These are phyloP conservation scores for Ondatra zibethicus DNA, from an alignment of 2,113 vertebrate species.

Conservation along the genomic window DNA sequence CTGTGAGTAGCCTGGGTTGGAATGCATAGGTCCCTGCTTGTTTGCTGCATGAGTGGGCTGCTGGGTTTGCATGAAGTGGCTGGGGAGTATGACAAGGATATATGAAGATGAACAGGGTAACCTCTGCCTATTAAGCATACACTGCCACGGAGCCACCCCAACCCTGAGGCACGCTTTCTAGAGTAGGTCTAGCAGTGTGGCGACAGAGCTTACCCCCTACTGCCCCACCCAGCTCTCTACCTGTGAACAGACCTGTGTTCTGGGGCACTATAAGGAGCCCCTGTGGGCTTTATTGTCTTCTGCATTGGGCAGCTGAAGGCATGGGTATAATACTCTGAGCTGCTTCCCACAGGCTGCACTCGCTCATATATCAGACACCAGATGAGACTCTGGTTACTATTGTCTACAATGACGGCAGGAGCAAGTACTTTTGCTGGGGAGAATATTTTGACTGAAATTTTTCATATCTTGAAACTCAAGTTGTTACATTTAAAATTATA, in stretches of 20 bases:
- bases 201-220: accelerated
- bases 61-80: neutral
- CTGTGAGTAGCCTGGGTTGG: neutral
- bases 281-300: neutral
- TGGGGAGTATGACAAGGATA: neutral
- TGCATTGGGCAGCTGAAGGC: accelerated
- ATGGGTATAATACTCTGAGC: accelerated
- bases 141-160: neutral
- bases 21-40: neutral
- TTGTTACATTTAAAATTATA: constrained; percentile 76
- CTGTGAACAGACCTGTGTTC: neutral
- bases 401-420: neutral
- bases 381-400: accelerated
- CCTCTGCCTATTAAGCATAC: neutral
- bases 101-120: neutral
- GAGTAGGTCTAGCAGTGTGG: no score
- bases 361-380: accelerated
- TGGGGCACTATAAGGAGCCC: no score
- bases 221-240: neutral
- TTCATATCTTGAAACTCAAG: constrained; percentile 74
- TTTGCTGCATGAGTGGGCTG: neutral
- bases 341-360: neutral
- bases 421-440: neutral
- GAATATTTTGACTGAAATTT: constrained; percentile 61
- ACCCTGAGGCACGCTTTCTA: neutral